A percentile compares a stretch with the other conserved stretches of the same genome.
phyloP scores from a whole-genome alignment of 2,113 vertebrate genomes.

The Odocoileus hemionus region DNA sequence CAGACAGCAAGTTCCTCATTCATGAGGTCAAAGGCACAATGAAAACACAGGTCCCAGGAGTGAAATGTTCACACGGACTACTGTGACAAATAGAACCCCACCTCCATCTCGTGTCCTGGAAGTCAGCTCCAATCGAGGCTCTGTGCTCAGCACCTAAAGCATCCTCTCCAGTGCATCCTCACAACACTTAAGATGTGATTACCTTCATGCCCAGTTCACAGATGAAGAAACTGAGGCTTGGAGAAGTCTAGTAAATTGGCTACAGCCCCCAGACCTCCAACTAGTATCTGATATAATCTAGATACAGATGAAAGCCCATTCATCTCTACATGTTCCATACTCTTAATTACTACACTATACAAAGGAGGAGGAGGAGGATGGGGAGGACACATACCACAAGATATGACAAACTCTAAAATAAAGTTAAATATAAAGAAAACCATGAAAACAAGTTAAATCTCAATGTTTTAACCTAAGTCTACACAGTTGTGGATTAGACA shows the following conservation, averaged over 20 bases:
- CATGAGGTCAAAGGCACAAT: not conserved
- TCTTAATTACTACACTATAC: not conserved
- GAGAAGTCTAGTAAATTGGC: not conserved
- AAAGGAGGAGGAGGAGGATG: not conserved
- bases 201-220: not conserved
- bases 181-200: not conserved
- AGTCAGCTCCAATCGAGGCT: not conserved
- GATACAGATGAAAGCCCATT: not conserved
- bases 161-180: not conserved
- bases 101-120: rapidly evolving
- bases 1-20: not conserved
- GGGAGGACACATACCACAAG: not conserved
- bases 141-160: not conserved
- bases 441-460: not conserved
- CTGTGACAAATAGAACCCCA: not conserved
- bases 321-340: not conserved
- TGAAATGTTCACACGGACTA: not conserved
- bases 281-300: not conserved
- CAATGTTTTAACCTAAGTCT: not conserved
- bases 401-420: not conserved
- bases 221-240: not conserved
- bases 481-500: not conserved
- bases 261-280: not conserved
- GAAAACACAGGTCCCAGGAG: not conserved
- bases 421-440: not conserved